Evolutionary conservation across 1,140 invertebrate species (phyloP).

Genomic region (Cydia fagiglandana): DNA sequence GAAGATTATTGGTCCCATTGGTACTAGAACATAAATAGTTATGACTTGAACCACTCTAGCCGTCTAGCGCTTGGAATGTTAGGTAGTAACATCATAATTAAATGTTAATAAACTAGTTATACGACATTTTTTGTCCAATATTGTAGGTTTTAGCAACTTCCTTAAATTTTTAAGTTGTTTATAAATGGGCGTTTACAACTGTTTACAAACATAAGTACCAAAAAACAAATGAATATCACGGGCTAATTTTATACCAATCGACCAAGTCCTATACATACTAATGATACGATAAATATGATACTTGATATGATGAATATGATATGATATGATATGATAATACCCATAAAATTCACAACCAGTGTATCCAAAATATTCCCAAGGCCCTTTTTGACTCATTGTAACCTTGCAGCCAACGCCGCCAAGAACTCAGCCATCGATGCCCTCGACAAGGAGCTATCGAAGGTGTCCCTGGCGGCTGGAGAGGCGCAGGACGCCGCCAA

Average conservation of each 20-base stretch:
- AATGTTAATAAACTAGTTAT: not conserved
- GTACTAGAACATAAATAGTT: not conserved
- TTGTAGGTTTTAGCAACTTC: not conserved
- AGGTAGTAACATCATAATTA: too few species aligned
- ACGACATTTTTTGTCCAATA: not conserved
- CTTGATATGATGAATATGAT: too few species aligned
- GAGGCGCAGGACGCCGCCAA: slow-evolving; percentile 71
- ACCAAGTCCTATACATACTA: not conserved
- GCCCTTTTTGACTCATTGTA: not conserved
- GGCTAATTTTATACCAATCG: not conserved
- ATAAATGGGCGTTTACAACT: not conserved
- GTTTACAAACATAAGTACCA: too few species aligned
- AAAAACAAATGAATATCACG: too few species aligned
- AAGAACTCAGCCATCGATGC: slow-evolving; percentile 69
- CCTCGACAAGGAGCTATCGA: slow-evolving; percentile 72
- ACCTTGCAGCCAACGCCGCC: slow-evolving; percentile 51
- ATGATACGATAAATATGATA: too few species aligned
- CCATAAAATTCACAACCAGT: too few species aligned
- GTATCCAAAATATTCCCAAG: not conserved
- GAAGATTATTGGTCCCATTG: too few species aligned
- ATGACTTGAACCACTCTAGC: too few species aligned
- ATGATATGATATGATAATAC: too few species aligned
- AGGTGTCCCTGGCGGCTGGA: slow-evolving; percentile 72
- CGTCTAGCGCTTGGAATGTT: too few species aligned
- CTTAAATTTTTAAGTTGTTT: not conserved